Evolutionary conservation across 2,797 vertebrate genomes (phyloP).

Genomic region (Glyptemys insculpta): DNA sequence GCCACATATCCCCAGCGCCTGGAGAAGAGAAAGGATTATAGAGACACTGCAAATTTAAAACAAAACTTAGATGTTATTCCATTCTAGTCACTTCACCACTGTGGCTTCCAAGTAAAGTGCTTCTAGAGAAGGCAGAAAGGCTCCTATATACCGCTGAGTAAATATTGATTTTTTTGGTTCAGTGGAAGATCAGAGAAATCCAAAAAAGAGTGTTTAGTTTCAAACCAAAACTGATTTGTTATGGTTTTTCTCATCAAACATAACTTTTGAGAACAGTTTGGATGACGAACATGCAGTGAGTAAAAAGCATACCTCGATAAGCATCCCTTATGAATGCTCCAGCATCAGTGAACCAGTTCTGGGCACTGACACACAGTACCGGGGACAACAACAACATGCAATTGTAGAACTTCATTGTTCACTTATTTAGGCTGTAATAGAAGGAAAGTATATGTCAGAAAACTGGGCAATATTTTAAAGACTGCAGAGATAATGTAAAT

Average conservation of each 20-base stretch:
- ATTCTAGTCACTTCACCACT: too few species aligned
- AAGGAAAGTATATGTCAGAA: background rate
- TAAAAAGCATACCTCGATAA: conserved; percentile 21
- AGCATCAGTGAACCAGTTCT: fast-evolving
- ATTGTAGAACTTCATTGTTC: conserved; percentile 63
- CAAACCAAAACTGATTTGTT: too few species aligned
- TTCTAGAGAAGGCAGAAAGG: background rate
- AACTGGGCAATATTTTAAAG: background rate
- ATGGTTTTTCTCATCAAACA: too few species aligned
- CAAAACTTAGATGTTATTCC: background rate
- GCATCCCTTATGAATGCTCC: background rate
- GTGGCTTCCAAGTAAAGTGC: background rate
- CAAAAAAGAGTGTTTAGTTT: too few species aligned
- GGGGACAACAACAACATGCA: background rate
- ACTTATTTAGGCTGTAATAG: background rate
- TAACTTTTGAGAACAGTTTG: fast-evolving
- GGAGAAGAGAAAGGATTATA: background rate
- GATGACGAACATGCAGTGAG: fast-evolving
- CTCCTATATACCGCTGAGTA: too few species aligned
- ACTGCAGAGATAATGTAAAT: background rate
- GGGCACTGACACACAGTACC: background rate
- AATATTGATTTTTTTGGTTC: too few species aligned
- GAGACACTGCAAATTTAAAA: background rate
- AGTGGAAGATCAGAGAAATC: too few species aligned
- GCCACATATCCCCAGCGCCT: conserved; percentile 50